Evolutionary conservation across 2,888 invertebrate species (phyloP).

Genomic region (Pristionchus entomophagus): DNA sequence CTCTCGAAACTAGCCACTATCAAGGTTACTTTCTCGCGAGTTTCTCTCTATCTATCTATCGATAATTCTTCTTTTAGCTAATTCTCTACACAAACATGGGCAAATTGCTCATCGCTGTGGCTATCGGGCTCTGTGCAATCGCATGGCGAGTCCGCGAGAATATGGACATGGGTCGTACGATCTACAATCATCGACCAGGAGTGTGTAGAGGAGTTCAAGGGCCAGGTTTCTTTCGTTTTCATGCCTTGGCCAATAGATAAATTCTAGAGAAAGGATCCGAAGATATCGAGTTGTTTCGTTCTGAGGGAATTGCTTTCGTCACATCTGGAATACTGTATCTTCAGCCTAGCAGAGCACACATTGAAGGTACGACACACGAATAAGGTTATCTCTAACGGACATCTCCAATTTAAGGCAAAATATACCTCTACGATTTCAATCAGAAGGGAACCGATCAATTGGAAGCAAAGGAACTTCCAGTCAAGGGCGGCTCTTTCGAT

Average conservation of each 20-base stretch:
- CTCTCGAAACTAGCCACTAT: no score
- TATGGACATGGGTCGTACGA: not conserved
- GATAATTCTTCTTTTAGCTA: not conserved
- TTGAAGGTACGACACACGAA: not conserved
- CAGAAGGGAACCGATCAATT: not conserved
- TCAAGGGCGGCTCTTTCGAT: conserved; percentile 48
- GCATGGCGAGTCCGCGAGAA: not conserved
- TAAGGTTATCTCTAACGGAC: no score
- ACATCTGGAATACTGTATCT: conserved; percentile 63
- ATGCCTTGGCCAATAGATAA: not conserved
- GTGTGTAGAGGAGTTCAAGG: conserved; percentile 26
- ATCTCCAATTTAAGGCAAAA: conserved; percentile 50
- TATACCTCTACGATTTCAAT: conserved; percentile 60
- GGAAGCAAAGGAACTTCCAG: conserved; percentile 36
- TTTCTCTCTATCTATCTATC: no score
- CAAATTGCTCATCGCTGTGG: not conserved
- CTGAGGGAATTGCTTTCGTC: conserved; percentile 57
- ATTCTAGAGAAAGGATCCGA: conserved; percentile 61
- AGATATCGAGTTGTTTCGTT: conserved; percentile 60
- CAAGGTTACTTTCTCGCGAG: no score
- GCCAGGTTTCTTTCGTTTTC: not conserved
- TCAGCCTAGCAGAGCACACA: conserved; percentile 1
- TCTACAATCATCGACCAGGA: conserved; percentile 44
- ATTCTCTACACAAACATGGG: not conserved
- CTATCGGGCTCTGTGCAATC: not conserved